Conservation (phyloP, 1,140 invertebrate genomes). For the Limonius californicus region DNA sequence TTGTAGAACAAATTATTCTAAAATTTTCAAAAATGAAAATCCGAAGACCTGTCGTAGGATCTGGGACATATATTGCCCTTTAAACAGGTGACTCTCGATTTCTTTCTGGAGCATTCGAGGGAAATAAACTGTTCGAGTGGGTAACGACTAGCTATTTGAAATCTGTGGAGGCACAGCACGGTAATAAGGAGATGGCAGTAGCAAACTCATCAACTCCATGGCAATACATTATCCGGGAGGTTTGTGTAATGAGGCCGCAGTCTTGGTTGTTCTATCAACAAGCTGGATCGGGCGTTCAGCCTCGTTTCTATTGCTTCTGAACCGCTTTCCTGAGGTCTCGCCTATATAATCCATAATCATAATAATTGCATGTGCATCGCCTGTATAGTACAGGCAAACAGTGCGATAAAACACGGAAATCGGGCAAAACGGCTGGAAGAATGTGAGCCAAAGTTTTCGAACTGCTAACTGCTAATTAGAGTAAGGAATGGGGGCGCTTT, state of each 20-base stretch:
- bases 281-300: slow-evolving; percentile 2
- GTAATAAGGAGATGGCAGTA: slow-evolving; percentile 17
- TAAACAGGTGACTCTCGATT: too few species aligned
- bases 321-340: background rate
- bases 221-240: slow-evolving; percentile 17
- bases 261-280: slow-evolving; percentile 17
- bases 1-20: too few species aligned
- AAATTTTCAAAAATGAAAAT: too few species aligned
- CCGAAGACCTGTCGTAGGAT: too few species aligned
- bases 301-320: background rate
- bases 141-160: slow-evolving; percentile 11
- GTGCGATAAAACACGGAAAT: too few species aligned
- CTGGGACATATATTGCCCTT: too few species aligned
- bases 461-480: too few species aligned
- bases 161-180: background rate
- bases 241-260: slow-evolving; percentile 17
- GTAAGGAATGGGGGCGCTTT: too few species aligned
- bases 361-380: slow-evolving; percentile 6
- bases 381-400: too few species aligned
- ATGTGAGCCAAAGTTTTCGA: too few species aligned
- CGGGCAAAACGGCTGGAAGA: too few species aligned
- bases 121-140: background rate
- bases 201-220: slow-evolving; percentile 18
- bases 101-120: too few species aligned
- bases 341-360: background rate